Evolutionary conservation across 2,113 vertebrate genomes (phyloP), one percentile per base, ranked within the genome.

Genomic region (Macrotus californicus): DNA sequence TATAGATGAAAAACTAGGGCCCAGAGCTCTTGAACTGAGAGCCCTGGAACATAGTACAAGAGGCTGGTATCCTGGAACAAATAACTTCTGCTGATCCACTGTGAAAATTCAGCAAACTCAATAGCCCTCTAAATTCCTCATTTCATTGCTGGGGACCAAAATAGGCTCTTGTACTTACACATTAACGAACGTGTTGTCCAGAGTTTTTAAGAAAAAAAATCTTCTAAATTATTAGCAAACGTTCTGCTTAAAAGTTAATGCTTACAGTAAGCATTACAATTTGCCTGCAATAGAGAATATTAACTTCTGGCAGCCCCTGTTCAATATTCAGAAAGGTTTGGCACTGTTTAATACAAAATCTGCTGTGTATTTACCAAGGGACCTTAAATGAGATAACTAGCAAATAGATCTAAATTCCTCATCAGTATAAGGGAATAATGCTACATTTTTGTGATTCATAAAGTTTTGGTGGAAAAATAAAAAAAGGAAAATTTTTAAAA

Each of bases 91-190:
- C 50, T 59, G 39, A 93, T 81, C 31, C 48, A 59, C 21, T 80
- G 36, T 82, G 66, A 94, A 96, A 94, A 92, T 77, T 46, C 56
- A 91, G 75, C 66, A 76, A 84, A 46, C 26, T 73, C 0, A 1
- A 90, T 77, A 81, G 73, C 6, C 2, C 56, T 96, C 93, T 87
- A 89, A 95, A 96, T 75, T 79, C 43, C 39, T 95, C 85, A 70
- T 95, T 95, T 95, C 52, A 70, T 91, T 61, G 72, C 75, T 90
- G 29, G 77, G 72, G 29, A 95, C 29, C 0, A 14, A 72, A 54
- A 84, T 59, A 69, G 31, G 6, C 90, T 95, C 61, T 69, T 92
- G 13, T 41, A 69, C 26, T 95, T 89, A 83, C 87, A 93, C 87
- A 46, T 70, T 96, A 85, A 83, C 70, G 77, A 93, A 81, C 31